Evolutionary conservation across 1,140 invertebrate species (phyloP).

Genomic region (Lordiphosa mommai): DNA sequence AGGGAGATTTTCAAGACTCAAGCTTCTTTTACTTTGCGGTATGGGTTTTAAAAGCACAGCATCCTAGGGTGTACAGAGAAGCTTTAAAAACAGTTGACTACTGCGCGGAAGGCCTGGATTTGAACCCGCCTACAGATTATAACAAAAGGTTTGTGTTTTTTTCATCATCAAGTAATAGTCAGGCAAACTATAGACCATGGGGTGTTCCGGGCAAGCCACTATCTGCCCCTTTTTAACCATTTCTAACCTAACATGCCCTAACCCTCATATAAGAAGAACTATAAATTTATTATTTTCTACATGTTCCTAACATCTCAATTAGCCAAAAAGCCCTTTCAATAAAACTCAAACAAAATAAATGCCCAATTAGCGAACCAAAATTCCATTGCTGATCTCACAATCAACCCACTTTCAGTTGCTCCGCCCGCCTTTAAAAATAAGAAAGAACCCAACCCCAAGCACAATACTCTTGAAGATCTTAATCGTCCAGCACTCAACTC

Average conservation of each 20-base stretch:
- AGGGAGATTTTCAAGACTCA: no score
- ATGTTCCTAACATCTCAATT: slow-evolving; percentile 57
- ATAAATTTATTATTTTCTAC: slow-evolving; percentile 12
- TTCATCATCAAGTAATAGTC: no score
- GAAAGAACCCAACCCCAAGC: neutral
- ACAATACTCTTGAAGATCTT: slow-evolving; percentile 60
- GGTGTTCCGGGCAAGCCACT: no score
- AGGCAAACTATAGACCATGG: no score
- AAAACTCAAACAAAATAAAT: slow-evolving; percentile 12
- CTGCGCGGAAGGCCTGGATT: no score
- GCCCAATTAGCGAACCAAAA: slow-evolving; percentile 33
- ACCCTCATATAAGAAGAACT: neutral
- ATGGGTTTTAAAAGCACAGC: no score
- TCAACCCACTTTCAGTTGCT: slow-evolving; percentile 45
- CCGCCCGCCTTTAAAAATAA: neutral
- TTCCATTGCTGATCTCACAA: slow-evolving; percentile 64
- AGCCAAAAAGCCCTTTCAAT: slow-evolving; percentile 49
- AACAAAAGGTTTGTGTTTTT: no score
- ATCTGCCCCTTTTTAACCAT: no score
- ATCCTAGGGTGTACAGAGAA: no score
- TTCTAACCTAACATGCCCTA: neutral
- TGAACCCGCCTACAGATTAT: no score
- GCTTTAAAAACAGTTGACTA: no score
- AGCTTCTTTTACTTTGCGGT: no score
- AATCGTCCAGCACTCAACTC: slow-evolving; percentile 38